phyloP scores from a whole-genome alignment of 2,888 invertebrate genomes.

The Drosophila lutescens region DNA sequence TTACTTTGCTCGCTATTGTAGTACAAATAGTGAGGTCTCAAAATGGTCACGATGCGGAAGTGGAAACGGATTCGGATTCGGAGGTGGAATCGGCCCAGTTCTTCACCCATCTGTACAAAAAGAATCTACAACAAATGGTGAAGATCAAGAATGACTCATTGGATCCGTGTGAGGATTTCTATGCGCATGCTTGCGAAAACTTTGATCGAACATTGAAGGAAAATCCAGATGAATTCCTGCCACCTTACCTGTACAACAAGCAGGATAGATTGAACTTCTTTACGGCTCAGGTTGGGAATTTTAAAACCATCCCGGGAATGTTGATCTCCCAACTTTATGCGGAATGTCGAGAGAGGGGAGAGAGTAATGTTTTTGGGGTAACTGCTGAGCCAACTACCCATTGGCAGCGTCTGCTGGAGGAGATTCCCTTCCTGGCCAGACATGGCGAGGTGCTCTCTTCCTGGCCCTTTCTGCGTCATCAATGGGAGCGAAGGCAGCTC shows the following conservation, averaged over 20 bases:
- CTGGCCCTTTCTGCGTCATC: slow-evolving; percentile 79
- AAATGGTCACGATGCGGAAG: background rate
- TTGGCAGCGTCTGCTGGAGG: slow-evolving; percentile 64
- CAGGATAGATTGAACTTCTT: slow-evolving; percentile 81
- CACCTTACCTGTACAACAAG: slow-evolving; percentile 79
- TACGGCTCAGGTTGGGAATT: slow-evolving; percentile 59
- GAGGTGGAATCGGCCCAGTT: slow-evolving; percentile 45
- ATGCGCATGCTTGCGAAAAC: slow-evolving; percentile 80
- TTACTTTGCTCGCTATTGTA: slow-evolving; percentile 18
- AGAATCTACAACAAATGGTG: slow-evolving; percentile 68
- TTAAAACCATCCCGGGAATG: slow-evolving; percentile 68
- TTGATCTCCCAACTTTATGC: slow-evolving; percentile 70
- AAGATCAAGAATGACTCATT: slow-evolving; percentile 61
- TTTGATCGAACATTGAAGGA: slow-evolving; percentile 35
- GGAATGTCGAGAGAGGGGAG: slow-evolving; percentile 60
- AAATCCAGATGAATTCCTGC: slow-evolving; percentile 52
- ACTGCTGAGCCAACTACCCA: slow-evolving; percentile 8
- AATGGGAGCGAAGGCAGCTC: slow-evolving; percentile 67
- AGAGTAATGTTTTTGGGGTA: slow-evolving; percentile 18
- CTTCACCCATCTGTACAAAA: slow-evolving; percentile 72
- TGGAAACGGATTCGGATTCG: slow-evolving; percentile 11
- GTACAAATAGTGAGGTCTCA: slow-evolving; percentile 18
- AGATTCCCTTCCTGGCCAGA: slow-evolving; percentile 65
- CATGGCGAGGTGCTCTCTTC: slow-evolving; percentile 48
- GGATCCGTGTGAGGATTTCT: slow-evolving; percentile 79